phyloP scores from a whole-genome alignment of 2,888 invertebrate genomes.

The Micropterix aruncella region DNA sequence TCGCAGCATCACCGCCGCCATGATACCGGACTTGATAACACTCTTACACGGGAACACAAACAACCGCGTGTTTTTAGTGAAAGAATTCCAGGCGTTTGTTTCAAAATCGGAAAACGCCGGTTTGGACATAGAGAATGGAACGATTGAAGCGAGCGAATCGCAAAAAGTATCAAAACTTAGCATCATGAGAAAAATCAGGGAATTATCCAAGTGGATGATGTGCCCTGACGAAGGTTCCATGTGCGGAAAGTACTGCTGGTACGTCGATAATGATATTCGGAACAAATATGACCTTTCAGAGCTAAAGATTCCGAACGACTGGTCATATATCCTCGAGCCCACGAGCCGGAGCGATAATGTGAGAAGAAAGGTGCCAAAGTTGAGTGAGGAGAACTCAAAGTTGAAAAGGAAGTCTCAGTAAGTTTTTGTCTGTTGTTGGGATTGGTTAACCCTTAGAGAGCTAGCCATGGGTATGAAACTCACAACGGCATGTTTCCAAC shows the following conservation, averaged over 20 bases:
- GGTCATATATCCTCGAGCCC: neutral
- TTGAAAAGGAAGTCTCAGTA: too few species aligned
- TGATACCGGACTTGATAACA: conserved; percentile 46
- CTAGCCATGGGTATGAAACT: too few species aligned
- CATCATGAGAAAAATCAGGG: neutral
- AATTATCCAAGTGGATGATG: neutral
- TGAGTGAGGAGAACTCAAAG: neutral
- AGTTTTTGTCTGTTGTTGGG: too few species aligned
- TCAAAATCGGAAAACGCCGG: conserved; percentile 22
- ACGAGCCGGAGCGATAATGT: neutral
- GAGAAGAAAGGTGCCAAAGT: neutral
- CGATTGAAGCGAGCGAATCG: neutral
- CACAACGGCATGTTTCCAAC: too few species aligned
- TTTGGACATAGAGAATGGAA: neutral
- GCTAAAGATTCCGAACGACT: neutral
- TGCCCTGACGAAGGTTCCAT: neutral
- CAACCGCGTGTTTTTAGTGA: conserved; percentile 38
- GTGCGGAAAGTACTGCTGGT: neutral
- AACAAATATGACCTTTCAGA: neutral
- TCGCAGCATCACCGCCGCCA: conserved; percentile 27
- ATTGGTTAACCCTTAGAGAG: too few species aligned
- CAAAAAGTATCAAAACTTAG: neutral
- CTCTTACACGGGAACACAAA: conserved; percentile 52
- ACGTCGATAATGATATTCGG: neutral
- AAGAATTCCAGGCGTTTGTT: conserved; percentile 48